phyloP scores from a whole-genome alignment of 1,140 invertebrate genomes.

The Drosophila rhopaloa region DNA sequence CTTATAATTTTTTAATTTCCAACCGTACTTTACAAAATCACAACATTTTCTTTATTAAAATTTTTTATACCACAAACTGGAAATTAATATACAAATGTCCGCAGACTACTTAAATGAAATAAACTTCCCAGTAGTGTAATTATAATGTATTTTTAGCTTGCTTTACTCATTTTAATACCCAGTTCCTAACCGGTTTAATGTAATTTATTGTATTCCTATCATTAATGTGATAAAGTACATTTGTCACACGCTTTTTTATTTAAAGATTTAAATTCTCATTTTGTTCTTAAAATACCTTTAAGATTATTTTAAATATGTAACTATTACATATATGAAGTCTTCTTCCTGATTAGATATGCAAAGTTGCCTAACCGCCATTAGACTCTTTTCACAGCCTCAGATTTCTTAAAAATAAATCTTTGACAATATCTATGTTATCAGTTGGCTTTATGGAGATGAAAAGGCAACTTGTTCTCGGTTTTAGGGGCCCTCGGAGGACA shows the following conservation, averaged over 20 bases:
- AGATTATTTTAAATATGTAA: background rate
- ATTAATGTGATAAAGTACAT: background rate
- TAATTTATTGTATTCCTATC: background rate
- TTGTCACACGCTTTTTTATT: too few relatives aligned
- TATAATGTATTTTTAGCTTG: background rate
- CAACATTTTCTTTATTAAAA: too few relatives aligned
- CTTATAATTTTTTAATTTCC: too few relatives aligned
- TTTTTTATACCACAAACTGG: too few relatives aligned
- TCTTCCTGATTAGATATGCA: background rate
- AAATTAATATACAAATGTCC: too few relatives aligned
- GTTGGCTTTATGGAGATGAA: constrained; percentile 27
- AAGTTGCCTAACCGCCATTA: background rate
- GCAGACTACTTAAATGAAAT: background rate
- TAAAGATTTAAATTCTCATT: too few relatives aligned
- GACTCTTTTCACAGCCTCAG: background rate
- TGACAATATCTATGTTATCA: constrained; percentile 20
- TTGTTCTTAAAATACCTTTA: too few relatives aligned
- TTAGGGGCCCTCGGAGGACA: background rate
- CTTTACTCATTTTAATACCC: background rate
- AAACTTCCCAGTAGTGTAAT: background rate
- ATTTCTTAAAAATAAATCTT: background rate
- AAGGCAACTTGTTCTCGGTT: constrained; percentile 17
- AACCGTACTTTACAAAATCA: too few relatives aligned
- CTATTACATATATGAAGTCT: background rate
- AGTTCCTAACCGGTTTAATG: background rate